A percentile compares a stretch with the other conserved stretches of the same genome.
These are phyloP conservation scores for Dicerorhinus sumatrensis DNA, from an alignment of 2,113 vertebrate genomes.

Conservation along the genomic window DNA sequence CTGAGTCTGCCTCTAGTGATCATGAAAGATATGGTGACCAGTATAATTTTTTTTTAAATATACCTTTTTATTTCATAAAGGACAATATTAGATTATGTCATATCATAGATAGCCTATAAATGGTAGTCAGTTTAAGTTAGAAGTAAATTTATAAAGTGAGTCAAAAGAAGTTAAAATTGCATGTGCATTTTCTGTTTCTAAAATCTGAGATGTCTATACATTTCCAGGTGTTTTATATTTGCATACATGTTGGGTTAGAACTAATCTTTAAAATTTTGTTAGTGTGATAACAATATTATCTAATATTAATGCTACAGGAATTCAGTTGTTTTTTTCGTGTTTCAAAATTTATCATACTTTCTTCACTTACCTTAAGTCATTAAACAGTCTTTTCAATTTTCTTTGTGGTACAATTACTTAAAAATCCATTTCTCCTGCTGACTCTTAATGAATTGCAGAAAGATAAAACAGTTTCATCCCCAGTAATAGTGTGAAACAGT, in stretches of 20 bases:
- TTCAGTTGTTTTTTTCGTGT: conserved; percentile 40
- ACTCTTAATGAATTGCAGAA: conserved; percentile 49
- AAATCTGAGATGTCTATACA: conserved; percentile 28
- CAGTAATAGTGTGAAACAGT: conserved; percentile 32
- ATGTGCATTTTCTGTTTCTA: not conserved
- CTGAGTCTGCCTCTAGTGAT: not conserved
- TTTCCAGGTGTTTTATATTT: conserved; percentile 48
- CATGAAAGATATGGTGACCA: not conserved
- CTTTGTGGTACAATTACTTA: conserved; percentile 55
- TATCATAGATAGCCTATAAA: not conserved
- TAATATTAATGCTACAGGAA: conserved; percentile 23
- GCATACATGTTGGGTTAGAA: conserved; percentile 6
- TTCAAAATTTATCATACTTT: conserved; percentile 35
- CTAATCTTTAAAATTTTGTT: conserved; percentile 50
- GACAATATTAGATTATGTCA: not conserved
- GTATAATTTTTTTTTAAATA: not conserved
- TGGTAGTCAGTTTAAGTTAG: conserved; percentile 30
- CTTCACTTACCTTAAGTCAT: conserved; percentile 36
- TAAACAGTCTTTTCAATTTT: conserved; percentile 62
- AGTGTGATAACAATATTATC: not conserved
- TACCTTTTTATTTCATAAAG: not conserved
- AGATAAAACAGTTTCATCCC: not conserved
- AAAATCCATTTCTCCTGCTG: conserved; percentile 59
- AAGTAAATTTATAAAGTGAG: conserved; percentile 43
- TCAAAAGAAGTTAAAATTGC: conserved; percentile 25